phyloP scores from a whole-genome alignment of 1,140 invertebrate genomes.

The Delia radicum region DNA sequence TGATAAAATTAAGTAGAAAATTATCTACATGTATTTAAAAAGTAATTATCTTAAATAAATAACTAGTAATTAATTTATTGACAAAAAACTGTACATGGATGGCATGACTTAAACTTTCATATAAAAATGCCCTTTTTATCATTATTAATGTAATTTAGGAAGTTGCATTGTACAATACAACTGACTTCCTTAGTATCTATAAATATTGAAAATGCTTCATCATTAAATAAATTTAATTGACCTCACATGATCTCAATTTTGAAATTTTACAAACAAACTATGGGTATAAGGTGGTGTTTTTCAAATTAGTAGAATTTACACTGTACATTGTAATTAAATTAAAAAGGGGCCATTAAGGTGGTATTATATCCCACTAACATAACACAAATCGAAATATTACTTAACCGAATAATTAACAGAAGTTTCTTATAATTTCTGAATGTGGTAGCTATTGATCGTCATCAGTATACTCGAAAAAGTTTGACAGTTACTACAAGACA shows the following conservation, averaged over 20 bases:
- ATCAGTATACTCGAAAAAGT: too few relatives aligned
- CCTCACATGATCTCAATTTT: neutral
- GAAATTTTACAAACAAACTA: neutral
- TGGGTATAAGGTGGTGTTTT: neutral
- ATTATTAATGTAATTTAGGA: neutral
- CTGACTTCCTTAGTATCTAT: neutral
- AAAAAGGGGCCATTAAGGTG: too few relatives aligned
- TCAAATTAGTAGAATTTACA: neutral
- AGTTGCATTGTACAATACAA: neutral
- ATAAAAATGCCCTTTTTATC: neutral
- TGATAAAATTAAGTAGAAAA: too few relatives aligned
- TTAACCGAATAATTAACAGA: neutral
- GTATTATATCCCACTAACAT: too few relatives aligned
- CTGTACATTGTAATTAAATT: neutral
- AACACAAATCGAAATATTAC: neutral
- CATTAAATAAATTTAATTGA: neutral
- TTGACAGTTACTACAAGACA: too few relatives aligned
- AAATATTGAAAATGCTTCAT: neutral
- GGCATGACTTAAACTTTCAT: neutral
- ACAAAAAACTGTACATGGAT: too few relatives aligned
- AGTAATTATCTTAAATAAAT: too few relatives aligned
- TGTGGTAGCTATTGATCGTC: too few relatives aligned
- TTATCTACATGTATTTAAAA: too few relatives aligned
- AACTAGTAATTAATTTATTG: too few relatives aligned
- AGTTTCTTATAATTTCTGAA: neutral